Base-by-base conservation (phyloP, 2,888 invertebrate species). In the Gibbula magus region DNA sequence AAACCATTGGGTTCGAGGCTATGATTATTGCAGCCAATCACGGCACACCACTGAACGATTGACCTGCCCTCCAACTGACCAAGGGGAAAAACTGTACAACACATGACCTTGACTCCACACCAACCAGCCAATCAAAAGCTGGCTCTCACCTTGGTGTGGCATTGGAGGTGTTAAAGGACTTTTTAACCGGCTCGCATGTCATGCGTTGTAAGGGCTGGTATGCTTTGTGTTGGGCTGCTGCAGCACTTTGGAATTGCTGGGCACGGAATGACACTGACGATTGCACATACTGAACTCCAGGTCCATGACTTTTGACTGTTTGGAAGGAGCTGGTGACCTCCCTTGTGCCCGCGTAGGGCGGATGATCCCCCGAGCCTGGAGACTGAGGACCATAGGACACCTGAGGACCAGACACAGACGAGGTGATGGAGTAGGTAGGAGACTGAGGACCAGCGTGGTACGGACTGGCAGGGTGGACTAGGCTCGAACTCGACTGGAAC, bases 171-270 rank as follows among this genome's bases (percentile, higher is more conserved):
- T 70, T 22, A 54, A 53, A 73, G 13, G 84, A 77, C 22, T 86
- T 85, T 73, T 83, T 82, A 56, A 90, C 87, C 53, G 94, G 93
- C 82, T 94, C 93, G 86, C 94, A 94, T 77, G 93, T 93, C 92
- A 94, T 93, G 0, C 94, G 94, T 82, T 93, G 92, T 22, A 94
- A 92, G 10, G 94, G 94, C 84, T 94, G 93, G 88, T 94, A 94
- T 78, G 89, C 89, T n/a, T 88, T 85, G 70, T 91, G 91, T 81
- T 87, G 75, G 83, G 87, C 85, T 86, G 89, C 79, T 81, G 85
- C 76, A 79, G 86, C 76, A 79, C 85, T 80, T 82, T 88, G 85
- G 79, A 88, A 80, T 80, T 82, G 82, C 83, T 86, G 84, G 61
- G 86, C 79, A 83, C 87, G 79, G 84, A 82, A 79, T 79, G 79